Evolutionary conservation across 2,113 vertebrate species (phyloP).

Genomic region (Chamaea fasciata): DNA sequence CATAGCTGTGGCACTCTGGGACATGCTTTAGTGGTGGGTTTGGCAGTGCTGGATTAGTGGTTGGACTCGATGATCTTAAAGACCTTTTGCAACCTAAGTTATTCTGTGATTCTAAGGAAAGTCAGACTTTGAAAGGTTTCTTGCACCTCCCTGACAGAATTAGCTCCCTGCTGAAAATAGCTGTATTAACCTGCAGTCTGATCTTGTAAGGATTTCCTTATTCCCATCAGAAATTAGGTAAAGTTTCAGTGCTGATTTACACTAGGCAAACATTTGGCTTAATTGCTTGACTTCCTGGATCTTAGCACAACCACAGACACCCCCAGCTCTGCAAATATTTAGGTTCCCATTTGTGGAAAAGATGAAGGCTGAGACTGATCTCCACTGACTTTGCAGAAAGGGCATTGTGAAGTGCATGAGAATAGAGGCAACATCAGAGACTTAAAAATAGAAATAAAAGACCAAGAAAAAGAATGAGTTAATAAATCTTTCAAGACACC

Average conservation of each 20-base stretch:
- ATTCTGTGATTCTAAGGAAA: neutral
- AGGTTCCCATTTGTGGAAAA: neutral
- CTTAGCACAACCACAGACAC: neutral
- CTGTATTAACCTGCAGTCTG: neutral
- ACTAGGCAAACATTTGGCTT: neutral
- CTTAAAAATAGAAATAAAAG: slow-evolving; percentile 43
- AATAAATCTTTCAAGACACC: slow-evolving; percentile 46
- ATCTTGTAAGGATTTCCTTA: slow-evolving; percentile 2
- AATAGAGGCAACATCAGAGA: slow-evolving; percentile 17
- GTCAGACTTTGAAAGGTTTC: neutral
- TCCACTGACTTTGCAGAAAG: slow-evolving; percentile 21
- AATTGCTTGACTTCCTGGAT: slow-evolving; percentile 1
- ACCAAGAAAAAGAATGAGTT: slow-evolving; percentile 29
- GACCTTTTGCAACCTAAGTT: neutral
- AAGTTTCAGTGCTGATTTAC: neutral
- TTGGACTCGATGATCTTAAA: neutral
- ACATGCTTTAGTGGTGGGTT: neutral
- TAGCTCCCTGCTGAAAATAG: neutral
- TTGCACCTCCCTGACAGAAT: neutral
- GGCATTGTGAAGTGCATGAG: slow-evolving; percentile 26
- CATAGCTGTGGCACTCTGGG: neutral
- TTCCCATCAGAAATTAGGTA: slow-evolving; percentile 8
- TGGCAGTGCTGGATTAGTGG: neutral
- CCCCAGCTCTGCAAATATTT: neutral
- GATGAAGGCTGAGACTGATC: slow-evolving; percentile 7